Percentiles rank a stretch among this genome's conserved stretches.
Evolutionary conservation across 2,888 invertebrate genomes (phyloP).

Genomic region (Phaedon cochleariae): DNA sequence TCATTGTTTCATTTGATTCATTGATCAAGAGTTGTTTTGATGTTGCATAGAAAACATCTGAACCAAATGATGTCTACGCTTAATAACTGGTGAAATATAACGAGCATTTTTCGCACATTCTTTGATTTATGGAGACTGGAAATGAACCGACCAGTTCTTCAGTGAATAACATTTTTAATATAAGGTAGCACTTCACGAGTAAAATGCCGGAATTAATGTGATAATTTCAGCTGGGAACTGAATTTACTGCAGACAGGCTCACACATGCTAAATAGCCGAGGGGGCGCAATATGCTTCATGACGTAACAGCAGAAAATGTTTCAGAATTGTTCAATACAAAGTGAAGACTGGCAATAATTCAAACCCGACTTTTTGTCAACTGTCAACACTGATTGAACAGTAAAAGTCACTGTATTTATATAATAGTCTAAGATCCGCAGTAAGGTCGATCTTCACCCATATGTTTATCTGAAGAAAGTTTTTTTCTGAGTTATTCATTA

Average conservation of each 20-base stretch:
- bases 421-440: no score
- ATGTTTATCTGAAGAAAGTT: no score
- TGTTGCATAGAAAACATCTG: no score
- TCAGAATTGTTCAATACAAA: background rate
- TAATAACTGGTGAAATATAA: background rate
- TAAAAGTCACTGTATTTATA: no score
- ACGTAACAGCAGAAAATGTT: background rate
- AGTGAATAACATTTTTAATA: slow-evolving; percentile 33
- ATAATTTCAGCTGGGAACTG: slow-evolving; percentile 39
- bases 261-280: slow-evolving; percentile 9
- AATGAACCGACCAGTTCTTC: slow-evolving; percentile 13
- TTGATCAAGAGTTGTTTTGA: no score
- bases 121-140: slow-evolving; percentile 14
- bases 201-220: slow-evolving; percentile 29
- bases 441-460: no score
- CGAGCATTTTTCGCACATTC: slow-evolving; percentile 9
- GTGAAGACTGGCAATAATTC: no score
- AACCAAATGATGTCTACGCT: no score
- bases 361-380: no score
- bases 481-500: no score
- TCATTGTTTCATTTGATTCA: no score
- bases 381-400: no score
- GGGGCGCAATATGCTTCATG: slow-evolving; percentile 8
- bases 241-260: slow-evolving; percentile 38
- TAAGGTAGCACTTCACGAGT: slow-evolving; percentile 31